These are phyloP conservation scores for Agonopterix alstromeriana DNA, from an alignment of 2,888 invertebrate species.

Conservation along the genomic window DNA sequence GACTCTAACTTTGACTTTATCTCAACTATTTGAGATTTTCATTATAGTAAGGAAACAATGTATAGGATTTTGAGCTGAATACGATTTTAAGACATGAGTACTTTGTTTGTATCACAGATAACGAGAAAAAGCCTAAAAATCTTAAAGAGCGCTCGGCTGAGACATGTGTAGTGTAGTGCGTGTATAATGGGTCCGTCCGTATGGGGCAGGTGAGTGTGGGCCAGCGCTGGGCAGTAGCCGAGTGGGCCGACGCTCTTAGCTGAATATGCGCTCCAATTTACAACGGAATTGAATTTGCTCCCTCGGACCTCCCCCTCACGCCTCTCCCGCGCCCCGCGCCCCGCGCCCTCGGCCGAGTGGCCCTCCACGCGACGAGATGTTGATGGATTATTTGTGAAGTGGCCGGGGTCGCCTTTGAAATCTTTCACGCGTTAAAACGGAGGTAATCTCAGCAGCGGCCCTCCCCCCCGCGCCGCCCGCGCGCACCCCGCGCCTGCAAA, in stretches of 20 bases:
- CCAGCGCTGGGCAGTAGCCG: constrained; percentile 7
- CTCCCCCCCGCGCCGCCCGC: constrained; percentile 14
- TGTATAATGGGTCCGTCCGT: no score
- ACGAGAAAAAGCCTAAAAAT: no score
- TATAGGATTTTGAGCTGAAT: no score
- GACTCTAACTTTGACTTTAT: no score
- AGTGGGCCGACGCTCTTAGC: constrained; percentile 51
- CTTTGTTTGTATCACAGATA: no score
- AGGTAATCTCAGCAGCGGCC: constrained; percentile 55
- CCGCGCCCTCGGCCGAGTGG: constrained; percentile 32
- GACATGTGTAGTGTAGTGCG: no score
- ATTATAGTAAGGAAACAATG: no score
- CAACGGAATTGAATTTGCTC: constrained; percentile 61
- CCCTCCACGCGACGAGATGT: constrained; percentile 51
- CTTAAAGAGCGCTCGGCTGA: no score
- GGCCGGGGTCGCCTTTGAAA: constrained; percentile 67
- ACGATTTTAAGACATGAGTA: no score
- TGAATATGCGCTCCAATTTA: constrained; percentile 71
- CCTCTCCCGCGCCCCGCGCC: constrained; percentile 32
- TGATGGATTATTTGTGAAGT: constrained; percentile 75
- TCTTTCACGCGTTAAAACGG: constrained; percentile 74
- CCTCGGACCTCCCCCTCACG: constrained; percentile 17
- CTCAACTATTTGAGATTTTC: no score
- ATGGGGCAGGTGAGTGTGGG: neutral
- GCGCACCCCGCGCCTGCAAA: constrained; percentile 11